Evolutionary conservation across 2,888 invertebrate genomes (phyloP), one percentile per base, ranked within the genome.

Genomic region (Apamea crenata): DNA sequence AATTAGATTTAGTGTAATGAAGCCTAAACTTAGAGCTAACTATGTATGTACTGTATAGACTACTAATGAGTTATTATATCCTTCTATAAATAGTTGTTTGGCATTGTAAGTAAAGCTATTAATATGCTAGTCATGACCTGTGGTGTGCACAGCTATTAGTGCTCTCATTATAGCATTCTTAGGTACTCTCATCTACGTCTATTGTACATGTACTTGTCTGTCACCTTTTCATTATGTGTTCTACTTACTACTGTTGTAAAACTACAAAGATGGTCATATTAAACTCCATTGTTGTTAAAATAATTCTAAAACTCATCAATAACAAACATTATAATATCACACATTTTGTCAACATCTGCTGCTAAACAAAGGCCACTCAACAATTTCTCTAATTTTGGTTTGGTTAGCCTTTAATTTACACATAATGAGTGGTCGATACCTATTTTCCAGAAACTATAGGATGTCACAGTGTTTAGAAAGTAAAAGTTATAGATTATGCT

Each of bases 31-130:
- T 25, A 40, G 12, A 56, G 18, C 12, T 50, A 56, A 63, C 40
- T 32, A n/a, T 44, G 10, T 47, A 10, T 4, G 1, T 56, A 47
- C 12, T 63, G 25, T 59, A 40, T 53, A 53, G 67, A n/a, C 36
- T 65, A 75, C 16, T 63, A 71, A 78, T 83, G 71, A 72, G 59
- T 83, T 67, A 87, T 68, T 83, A 65, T 72, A n/a, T 71, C 40
- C 7, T 61, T 65, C 74, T 65, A 77, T 84, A 80, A 70, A 80
- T 69, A 84, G 68, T 25, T 36, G 36, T 8, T 32, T 70, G 68
- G 47, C 74, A 83, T 83, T 87, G 87, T 76, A 67, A 74, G 16
- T 59, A 56, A 72, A 71, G 63, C 50, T 67, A 81, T 87, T 87
- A 81, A 67, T 85, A 79, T 77, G 56, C 81, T 59, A 71, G 78